phyloP scores from a whole-genome alignment of 2,797 vertebrate genomes.

The Morelia viridis region DNA sequence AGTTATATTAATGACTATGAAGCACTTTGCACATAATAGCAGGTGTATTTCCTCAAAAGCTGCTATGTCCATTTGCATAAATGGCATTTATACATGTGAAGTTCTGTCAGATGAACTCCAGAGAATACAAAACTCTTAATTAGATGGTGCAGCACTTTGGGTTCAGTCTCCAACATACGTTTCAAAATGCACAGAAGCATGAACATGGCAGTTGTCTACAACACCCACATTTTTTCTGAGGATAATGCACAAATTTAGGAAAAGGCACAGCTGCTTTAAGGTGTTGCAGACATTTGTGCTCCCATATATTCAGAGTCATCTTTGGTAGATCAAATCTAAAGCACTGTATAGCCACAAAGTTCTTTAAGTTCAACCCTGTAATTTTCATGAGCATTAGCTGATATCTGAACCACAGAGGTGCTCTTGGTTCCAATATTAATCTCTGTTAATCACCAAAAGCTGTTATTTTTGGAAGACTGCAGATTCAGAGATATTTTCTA shows the following conservation, averaged over 20 bases:
- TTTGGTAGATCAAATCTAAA: not conserved
- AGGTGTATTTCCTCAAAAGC: not conserved
- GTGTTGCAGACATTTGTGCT: not conserved
- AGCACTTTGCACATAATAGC: not conserved
- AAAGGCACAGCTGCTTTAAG: not conserved
- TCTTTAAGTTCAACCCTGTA: not conserved
- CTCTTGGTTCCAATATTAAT: not conserved
- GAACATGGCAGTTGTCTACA: not conserved
- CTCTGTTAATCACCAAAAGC: not conserved
- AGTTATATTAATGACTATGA: not conserved
- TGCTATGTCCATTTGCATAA: not conserved
- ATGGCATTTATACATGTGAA: not conserved
- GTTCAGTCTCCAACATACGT: not conserved
- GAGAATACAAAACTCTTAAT: not conserved
- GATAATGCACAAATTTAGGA: not conserved
- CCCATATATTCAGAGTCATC: not conserved
- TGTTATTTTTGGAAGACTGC: not conserved
- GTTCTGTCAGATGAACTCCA: not conserved
- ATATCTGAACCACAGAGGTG: not conserved
- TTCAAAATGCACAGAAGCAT: not conserved
- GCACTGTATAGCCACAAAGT: not conserved
- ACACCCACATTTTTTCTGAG: not conserved
- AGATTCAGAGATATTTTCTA: not conserved
- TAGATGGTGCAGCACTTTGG: not conserved
- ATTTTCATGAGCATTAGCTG: not conserved